Conservation (phyloP, 2,113 vertebrate species). For the Ancistrus triradiatus region DNA sequence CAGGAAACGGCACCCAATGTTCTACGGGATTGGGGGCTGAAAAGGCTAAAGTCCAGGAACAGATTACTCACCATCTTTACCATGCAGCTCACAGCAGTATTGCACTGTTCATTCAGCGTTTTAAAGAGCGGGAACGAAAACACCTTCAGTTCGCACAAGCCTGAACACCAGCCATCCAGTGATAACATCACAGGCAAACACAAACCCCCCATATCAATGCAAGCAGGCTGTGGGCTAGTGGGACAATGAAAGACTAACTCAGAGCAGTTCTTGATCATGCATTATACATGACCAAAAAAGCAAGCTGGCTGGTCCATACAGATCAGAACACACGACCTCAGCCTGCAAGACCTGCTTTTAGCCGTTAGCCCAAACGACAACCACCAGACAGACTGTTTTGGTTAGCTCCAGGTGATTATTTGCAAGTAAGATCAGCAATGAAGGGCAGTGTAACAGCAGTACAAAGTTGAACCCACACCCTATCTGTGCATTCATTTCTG, state of each 20-base stretch:
- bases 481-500: not conserved
- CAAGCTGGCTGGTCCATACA: too few relatives aligned
- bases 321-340: too few relatives aligned
- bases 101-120: not conserved
- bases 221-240: too few relatives aligned
- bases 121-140: not conserved
- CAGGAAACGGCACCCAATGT: not conserved
- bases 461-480: not conserved
- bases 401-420: not conserved
- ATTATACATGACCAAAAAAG: too few relatives aligned
- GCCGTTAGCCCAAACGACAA: not conserved
- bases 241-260: too few relatives aligned
- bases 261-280: too few relatives aligned
- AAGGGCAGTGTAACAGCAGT: not conserved
- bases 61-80: not conserved
- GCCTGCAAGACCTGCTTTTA: too few relatives aligned
- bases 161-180: not conserved
- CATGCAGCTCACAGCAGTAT: not conserved
- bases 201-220: too few relatives aligned
- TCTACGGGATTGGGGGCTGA: not conserved
- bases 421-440: not conserved
- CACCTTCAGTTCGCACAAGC: not conserved
- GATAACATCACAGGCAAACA: not conserved
- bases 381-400: not conserved
- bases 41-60: conserved; percentile 16